Base-by-base conservation (phyloP, 2,113 vertebrate species). In the Vulpes ferrilata region DNA sequence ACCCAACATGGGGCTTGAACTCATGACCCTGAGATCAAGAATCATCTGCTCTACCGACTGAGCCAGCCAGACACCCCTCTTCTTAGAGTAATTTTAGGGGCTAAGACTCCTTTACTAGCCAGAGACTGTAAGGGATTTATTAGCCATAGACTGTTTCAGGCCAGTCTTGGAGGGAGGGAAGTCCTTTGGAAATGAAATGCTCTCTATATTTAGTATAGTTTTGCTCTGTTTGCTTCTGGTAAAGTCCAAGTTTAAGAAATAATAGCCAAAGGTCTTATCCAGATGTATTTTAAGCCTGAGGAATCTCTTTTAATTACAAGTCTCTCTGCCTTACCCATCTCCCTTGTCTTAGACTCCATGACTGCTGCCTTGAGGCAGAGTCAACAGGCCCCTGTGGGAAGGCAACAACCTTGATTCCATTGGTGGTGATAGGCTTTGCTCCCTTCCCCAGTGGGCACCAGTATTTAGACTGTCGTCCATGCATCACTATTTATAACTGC, bases 201-300 rank as follows among this genome's bases (percentile, higher is more conserved):
- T 15, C 48, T 92, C 11, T 95, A 9, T 62, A 38, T 13, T 32
- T 83, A 57, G 30, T 79, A 67, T 11, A 88, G 17, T 84, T 94
- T 88, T 93, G 13, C n/a, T 95, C 22, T 86, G 1, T 95, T 93
- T 97, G 43, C 32, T 76, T 87, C 59, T 81, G 19, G n/a, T 79
- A 60, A 88, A 35, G 27, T 86, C 25, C 32, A 81, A 17, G 27
- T 90, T 87, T 62, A 80, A 93, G 67, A 90, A 88, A 55, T 43
- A 81, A 64, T 17, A 87, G 32, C 11, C 38, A 38, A 92, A 51
- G 19, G 2, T 30, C 12, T 88, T 85, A 13, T 69, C n/a, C 32
- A 51, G 19, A 32, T 67, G 2, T 35, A 73, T 48, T 74, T 80
- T 76, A 69, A 89, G n/a, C 38, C 55, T 62, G 25, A 89, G n/a